These are phyloP conservation scores for Amblyteles armatorius DNA, from an alignment of 2,888 invertebrate species.

Conservation along the genomic window DNA sequence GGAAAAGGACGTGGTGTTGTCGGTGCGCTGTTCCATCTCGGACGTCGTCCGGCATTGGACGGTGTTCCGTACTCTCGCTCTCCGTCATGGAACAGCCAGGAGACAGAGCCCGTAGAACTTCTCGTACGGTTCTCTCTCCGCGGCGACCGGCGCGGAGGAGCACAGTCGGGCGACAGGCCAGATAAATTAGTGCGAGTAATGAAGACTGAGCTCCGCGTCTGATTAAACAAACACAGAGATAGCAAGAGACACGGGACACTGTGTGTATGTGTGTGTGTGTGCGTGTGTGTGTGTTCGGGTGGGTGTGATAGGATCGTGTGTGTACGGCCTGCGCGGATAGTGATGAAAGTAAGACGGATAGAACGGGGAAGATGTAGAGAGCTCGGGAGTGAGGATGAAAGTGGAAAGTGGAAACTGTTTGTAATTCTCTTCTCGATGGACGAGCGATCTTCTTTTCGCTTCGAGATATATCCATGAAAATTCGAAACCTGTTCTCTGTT, in stretches of 20 bases:
- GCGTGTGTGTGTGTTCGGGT: slow-evolving; percentile 47
- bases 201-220: slow-evolving; percentile 82
- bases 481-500: background rate
- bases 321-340: slow-evolving; percentile 47
- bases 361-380: slow-evolving; percentile 49
- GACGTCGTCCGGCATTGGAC: slow-evolving; percentile 55
- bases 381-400: slow-evolving; percentile 33
- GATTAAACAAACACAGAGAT: slow-evolving; percentile 82
- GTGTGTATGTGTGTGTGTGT: slow-evolving; percentile 46
- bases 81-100: slow-evolving; percentile 31
- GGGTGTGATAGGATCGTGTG: slow-evolving; percentile 32
- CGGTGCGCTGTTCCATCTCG: slow-evolving; percentile 51
- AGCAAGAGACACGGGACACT: slow-evolving; percentile 71
- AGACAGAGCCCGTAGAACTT: slow-evolving; percentile 34
- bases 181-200: slow-evolving; percentile 82
- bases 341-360: slow-evolving; percentile 58
- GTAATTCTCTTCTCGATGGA: slow-evolving; percentile 69
- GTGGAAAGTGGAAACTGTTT: slow-evolving; percentile 54
- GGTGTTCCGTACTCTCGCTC: slow-evolving; percentile 38
- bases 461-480: background rate
- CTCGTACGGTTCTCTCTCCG: slow-evolving; percentile 18
- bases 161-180: slow-evolving; percentile 78
- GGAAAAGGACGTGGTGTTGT: slow-evolving; percentile 32
- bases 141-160: slow-evolving; percentile 68
- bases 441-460: slow-evolving; percentile 2